Conservation (phyloP, 2,888 invertebrate species). For the Xestia ashworthii region DNA sequence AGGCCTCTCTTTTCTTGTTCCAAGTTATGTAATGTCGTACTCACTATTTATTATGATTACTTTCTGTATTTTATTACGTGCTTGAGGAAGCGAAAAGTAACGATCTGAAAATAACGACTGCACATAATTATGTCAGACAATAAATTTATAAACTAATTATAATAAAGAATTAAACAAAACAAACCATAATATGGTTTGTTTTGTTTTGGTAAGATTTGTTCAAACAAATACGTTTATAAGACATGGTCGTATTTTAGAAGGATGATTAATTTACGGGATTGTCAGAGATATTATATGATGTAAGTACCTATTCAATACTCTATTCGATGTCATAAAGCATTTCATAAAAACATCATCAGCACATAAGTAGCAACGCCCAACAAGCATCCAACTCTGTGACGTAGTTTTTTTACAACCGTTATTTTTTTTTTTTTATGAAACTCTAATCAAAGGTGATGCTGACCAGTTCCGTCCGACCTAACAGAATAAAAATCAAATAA, state of each 20-base stretch:
- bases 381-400: neutral
- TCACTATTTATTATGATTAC: conserved; percentile 25
- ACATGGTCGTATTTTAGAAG: neutral
- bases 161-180: neutral
- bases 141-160: conserved; percentile 13
- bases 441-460: neutral
- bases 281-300: neutral
- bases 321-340: no score
- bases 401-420: neutral
- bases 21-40: neutral
- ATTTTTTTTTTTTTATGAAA: neutral
- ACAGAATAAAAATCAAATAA: neutral
- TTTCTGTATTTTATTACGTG: conserved; percentile 16
- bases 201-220: neutral
- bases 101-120: conserved; percentile 15
- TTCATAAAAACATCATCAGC: neutral
- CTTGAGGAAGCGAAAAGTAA: conserved; percentile 19
- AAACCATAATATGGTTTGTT: neutral
- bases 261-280: neutral
- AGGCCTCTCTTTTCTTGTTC: no score
- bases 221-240: neutral
- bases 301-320: no score
- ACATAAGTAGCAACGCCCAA: neutral
- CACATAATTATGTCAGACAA: conserved; percentile 14
- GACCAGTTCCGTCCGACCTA: neutral